Conservation (phyloP, 2,888 invertebrate species). For the Chorisops tibialis region DNA sequence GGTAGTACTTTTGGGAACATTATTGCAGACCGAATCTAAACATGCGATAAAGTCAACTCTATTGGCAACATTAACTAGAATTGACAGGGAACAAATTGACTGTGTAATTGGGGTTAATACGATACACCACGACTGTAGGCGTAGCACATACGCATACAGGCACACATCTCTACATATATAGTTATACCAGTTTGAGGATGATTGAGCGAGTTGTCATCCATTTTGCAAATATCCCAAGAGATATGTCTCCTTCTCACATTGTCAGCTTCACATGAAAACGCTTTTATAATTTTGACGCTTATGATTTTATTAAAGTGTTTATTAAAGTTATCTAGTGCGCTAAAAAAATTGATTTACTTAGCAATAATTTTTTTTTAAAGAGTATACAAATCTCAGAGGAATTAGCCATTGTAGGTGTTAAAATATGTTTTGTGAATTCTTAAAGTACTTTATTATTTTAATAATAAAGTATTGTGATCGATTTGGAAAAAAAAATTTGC, state of each 20-base stretch:
- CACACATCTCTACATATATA: neutral
- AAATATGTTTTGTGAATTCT: no score
- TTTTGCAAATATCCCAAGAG: constrained; percentile 5
- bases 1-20: neutral
- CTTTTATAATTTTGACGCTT: neutral
- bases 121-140: constrained; percentile 1
- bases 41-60: constrained; percentile 7
- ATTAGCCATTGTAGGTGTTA: no score
- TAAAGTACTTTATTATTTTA: no score
- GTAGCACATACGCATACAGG: neutral
- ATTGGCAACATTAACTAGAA: constrained; percentile 15
- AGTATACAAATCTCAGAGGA: no score
- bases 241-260: neutral
- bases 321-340: no score
- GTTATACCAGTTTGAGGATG: neutral
- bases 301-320: neutral
- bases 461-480: no score
- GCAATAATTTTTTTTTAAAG: no score
- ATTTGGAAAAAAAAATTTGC: no score
- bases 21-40: neutral
- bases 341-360: no score
- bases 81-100: constrained; percentile 24
- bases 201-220: constrained; percentile 10
- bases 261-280: neutral
- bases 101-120: constrained; percentile 25